Evolutionary conservation across 2,888 invertebrate genomes (phyloP), one percentile per base, ranked within the genome.

Genomic region (Gymnocheta viridis): DNA sequence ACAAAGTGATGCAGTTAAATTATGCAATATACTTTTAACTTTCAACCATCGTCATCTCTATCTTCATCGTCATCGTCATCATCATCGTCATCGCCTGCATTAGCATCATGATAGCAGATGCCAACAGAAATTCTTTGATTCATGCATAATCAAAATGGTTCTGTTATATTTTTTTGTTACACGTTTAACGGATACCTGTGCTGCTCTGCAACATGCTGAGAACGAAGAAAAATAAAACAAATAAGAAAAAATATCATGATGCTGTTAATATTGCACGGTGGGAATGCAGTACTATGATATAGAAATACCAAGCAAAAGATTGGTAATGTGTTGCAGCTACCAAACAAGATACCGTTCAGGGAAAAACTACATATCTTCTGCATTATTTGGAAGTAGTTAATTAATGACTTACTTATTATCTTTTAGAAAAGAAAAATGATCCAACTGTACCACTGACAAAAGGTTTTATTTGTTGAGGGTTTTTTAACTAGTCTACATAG

Each of bases 161-260:
- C 22, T 12, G 41, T 73, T 49, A 38, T 44, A 60, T 35, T 62
- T 35, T 62, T 73, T 38, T 47, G 49, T 38, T 77, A 67, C 77
- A 67, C 67, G 66, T 77, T 77, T 47, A 17, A 67, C 22, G 56
- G 27, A 67, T 60, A 35, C 35, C 35, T 17, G 35, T 67, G 56
- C 17, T 44, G 44, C 58, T 49, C 12, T 14, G n/a, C 17, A 10
- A 32, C 29, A 22, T 58, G 44, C 12, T 22, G 19, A 22, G 64
- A 1, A 14, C 7, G n/a, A 5, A 62, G 3, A 5, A 51, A 5
- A 22, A 35, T 58, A 6, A 29, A 29, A 44, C 7, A 47, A 47
- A 32, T 32, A 32, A 32, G 7, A 32, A 17, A 6, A 22, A 47
- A 29, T 14, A 10, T 66, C 22, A 32, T 19, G 27, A 19, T 29